These are phyloP conservation scores for Mallotus villosus DNA, from an alignment of 2,797 vertebrate species.

Conservation along the genomic window DNA sequence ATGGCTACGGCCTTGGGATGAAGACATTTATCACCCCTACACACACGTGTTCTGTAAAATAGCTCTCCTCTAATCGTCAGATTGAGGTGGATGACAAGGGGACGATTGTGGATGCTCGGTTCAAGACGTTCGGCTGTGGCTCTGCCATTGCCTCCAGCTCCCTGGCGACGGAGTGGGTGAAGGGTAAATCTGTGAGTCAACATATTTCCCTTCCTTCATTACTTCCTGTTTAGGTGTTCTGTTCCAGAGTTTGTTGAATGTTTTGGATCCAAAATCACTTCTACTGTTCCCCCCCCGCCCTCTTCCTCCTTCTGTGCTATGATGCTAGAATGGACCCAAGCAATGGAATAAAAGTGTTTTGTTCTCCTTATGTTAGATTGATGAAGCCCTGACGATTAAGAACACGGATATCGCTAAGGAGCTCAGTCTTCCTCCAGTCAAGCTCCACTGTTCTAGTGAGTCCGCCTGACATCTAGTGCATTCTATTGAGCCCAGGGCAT, in stretches of 20 bases:
- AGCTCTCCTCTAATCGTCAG: conserved; percentile 60
- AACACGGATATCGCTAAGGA: conserved; percentile 98
- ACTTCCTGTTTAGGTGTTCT: neutral
- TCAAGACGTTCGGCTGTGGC: conserved; percentile 97
- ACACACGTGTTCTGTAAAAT: neutral
- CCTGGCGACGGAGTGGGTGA: conserved; percentile 94
- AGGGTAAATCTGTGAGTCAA: conserved; percentile 91
- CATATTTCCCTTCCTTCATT: neutral
- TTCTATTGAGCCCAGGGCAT: neutral
- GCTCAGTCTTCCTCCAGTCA: conserved; percentile 93
- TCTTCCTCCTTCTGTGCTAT: neutral
- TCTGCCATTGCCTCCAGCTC: conserved; percentile 98
- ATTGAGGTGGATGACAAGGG: conserved; percentile 90
- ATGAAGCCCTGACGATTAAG: conserved; percentile 89
- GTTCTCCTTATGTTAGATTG: conserved; percentile 74
- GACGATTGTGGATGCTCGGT: conserved; percentile 89
- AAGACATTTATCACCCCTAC: neutral
- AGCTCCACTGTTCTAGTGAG: conserved; percentile 98
- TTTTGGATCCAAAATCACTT: neutral
- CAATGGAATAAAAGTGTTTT: neutral
- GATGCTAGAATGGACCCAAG: neutral
- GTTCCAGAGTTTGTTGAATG: neutral
- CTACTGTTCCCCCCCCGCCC: neutral
- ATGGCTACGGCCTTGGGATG: too few relatives aligned
- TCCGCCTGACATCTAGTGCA: conserved; percentile 17